These are phyloP conservation scores for Dolichotis patagonum DNA, from an alignment of 2,113 vertebrate species.

Conservation along the genomic window DNA sequence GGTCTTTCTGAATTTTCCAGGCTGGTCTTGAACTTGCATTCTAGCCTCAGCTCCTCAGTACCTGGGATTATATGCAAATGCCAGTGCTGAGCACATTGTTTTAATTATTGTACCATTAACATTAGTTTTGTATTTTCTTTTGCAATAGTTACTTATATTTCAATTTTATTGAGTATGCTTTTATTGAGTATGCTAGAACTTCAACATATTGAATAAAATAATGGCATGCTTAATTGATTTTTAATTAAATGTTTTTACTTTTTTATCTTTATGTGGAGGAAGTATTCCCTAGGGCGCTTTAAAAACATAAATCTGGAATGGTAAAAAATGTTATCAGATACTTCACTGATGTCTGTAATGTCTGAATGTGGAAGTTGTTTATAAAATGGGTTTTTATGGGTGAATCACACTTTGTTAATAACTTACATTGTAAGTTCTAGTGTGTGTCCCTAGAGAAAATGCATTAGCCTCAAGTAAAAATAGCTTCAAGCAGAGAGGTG, in stretches of 20 bases:
- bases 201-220: constrained; percentile 39
- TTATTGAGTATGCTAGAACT: background rate
- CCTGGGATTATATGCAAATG: background rate
- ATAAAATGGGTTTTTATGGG: constrained; percentile 51
- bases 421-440: constrained; percentile 46
- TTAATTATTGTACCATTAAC: background rate
- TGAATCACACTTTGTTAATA: constrained; percentile 58
- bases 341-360: background rate
- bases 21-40: background rate
- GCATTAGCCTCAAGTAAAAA: background rate
- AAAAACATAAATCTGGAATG: constrained; percentile 3
- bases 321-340: constrained; percentile 10
- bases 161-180: background rate
- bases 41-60: background rate
- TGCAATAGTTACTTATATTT: background rate
- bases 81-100: background rate
- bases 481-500: background rate
- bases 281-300: constrained; percentile 4
- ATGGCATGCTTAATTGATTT: constrained; percentile 26
- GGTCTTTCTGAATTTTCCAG: background rate
- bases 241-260: constrained; percentile 6
- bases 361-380: constrained; percentile 61
- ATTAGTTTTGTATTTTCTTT: background rate
- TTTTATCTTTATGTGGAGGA: background rate
- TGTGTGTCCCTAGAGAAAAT: constrained; percentile 65